Evolutionary conservation across 2,113 vertebrate genomes (phyloP), one percentile per base, ranked within the genome.

Genomic region (Eubucco bourcierii): DNA sequence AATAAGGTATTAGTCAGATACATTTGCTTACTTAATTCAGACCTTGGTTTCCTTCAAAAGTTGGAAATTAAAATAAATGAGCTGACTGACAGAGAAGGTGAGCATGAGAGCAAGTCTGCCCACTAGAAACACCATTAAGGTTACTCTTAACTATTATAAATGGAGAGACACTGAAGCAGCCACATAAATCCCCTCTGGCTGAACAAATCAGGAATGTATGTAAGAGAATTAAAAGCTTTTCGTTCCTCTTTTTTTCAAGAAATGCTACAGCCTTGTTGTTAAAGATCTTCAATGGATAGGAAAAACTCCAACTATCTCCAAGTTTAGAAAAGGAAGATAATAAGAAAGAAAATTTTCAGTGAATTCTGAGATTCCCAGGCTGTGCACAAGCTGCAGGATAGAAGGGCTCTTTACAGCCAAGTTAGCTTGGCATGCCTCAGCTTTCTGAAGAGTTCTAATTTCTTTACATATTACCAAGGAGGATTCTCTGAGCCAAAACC

Each of bases 21-120:
- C 23, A 66, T 25, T n/a, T 31, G 50, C 56, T 91, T 19, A 58
- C 80, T 84, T 92, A 82, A 80, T 80, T 82, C 79, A 90, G 64
- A 84, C 29, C 25, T 80, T 67, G 80, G 53, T 87, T 94, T 91
- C 56, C 18, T 90, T 93, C 84, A 78, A 84, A 70, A 84, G 90
- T 77, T 59, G 82, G 67, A 53, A 55, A 94, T 87, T 58, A 90
- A 92, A 96, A 88, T 68, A 95, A 91, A 84, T 88, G 84, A 97
- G 68, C 59, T 87, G 53, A 86, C 71, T 92, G 88, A 77, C 83
- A 81, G 82, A 90, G 72, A 91, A 85, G 83, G 50, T 65, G 59
- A 77, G 19, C 58, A 18, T 15, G 39, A 84, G 29, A 86, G 80
- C 41, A 90, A 56, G 65, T 67, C 5, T 89, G 23, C 29, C 37